Evolutionary conservation across 1,140 invertebrate genomes (phyloP).

Genomic region (Oreohelix idahoensis): DNA sequence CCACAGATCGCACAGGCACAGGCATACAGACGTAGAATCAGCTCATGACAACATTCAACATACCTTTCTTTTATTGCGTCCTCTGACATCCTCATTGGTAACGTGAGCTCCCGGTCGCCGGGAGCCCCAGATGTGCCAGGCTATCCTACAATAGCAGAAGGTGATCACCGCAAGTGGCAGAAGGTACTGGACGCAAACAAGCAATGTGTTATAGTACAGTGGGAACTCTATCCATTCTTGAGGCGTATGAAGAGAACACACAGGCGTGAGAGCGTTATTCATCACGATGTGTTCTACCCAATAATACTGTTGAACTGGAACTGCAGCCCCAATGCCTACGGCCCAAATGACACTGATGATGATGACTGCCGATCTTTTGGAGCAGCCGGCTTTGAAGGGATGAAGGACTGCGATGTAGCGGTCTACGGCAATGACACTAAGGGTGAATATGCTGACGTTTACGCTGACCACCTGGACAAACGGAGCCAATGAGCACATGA

Average conservation of each 20-base stretch:
- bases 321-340: slow-evolving; percentile 55
- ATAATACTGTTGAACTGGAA: slow-evolving; percentile 63
- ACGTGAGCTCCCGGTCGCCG: slow-evolving; percentile 80
- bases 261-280: too few relatives aligned
- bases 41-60: slow-evolving; percentile 50
- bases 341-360: slow-evolving; percentile 67
- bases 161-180: slow-evolving; percentile 84
- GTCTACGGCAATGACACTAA: slow-evolving; percentile 86
- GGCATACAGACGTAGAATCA: too few relatives aligned
- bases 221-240: slow-evolving; percentile 44
- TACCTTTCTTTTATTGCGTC: slow-evolving; percentile 88
- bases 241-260: slow-evolving; percentile 50
- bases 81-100: slow-evolving; percentile 80
- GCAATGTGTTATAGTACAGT: slow-evolving; percentile 52
- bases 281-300: too few relatives aligned
- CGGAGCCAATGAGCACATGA: slow-evolving; percentile 87
- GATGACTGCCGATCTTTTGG: slow-evolving; percentile 56
- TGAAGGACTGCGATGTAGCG: slow-evolving; percentile 84
- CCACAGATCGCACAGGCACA: too few relatives aligned
- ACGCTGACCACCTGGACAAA: slow-evolving; percentile 83
- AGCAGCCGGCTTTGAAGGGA: slow-evolving; percentile 76
- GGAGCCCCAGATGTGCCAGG: slow-evolving; percentile 82
- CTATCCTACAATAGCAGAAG: slow-evolving; percentile 84
- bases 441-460: slow-evolving; percentile 86
- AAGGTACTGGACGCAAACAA: slow-evolving; percentile 81